Conservation (phyloP, 2,797 vertebrate species). For the Chromobotia macracanthus region DNA sequence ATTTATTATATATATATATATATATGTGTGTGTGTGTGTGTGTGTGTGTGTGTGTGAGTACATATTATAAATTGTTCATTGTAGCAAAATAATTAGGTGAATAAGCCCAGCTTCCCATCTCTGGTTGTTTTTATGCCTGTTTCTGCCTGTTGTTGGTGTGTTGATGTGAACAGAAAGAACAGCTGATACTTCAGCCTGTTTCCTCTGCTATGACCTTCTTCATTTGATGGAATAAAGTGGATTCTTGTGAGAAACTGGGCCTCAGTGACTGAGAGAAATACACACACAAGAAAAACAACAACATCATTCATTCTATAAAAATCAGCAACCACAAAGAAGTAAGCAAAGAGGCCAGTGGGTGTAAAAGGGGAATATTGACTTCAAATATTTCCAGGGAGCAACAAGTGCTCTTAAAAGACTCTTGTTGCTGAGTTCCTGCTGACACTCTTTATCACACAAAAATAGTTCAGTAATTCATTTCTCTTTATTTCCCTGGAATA, state of each 20-base stretch:
- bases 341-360: not conserved
- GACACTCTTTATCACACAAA: not conserved
- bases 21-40: too few relatives aligned
- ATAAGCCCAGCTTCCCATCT: not conserved
- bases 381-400: not conserved
- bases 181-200: not conserved
- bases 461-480: conserved; percentile 1
- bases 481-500: conserved; percentile 17
- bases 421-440: not conserved
- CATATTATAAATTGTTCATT: not conserved
- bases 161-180: not conserved
- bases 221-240: not conserved
- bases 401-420: conserved; percentile 4
- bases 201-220: not conserved
- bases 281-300: conserved; percentile 3
- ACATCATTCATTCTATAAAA: conserved; percentile 20
- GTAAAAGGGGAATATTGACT: not conserved
- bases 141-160: not conserved
- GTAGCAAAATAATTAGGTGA: not conserved
- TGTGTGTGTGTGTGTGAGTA: too few relatives aligned
- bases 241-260: too few relatives aligned
- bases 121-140: conserved; percentile 1
- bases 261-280: too few relatives aligned
- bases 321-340: not conserved
- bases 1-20: too few relatives aligned